Evolutionary conservation across 2,797 vertebrate species (phyloP), one percentile per base, ranked within the genome.

Genomic region (Aphelocoma californica): DNA sequence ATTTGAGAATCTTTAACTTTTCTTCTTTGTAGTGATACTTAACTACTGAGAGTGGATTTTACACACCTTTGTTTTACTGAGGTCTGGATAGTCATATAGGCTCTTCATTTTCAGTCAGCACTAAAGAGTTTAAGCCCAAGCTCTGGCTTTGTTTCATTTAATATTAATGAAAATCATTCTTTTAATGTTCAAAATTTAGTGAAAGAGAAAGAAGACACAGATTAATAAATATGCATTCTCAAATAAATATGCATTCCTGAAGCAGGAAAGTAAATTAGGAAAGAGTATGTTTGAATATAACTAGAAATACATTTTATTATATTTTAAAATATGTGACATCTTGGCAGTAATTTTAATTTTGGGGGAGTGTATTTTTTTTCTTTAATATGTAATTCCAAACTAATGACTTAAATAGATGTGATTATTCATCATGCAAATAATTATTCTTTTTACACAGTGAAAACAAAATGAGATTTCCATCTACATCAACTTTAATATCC

Each of bases 381-480:
- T 84, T 70, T 84, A 47, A 56, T 61, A 6, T 1, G 2, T 70
- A 67, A 58, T 58, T 93, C 32, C 32, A 72, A 31, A 62, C 18
- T 31, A 65, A 34, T 84, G 25, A 64, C 50, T 80, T 85, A 51
- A 61, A 64, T 78, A 51, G 47, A 60, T 71, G 23, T 9, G 45
- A 4, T 79, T 44, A 34, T 54, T 57, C 18, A 31, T 65, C 67
- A 28, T 81, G 42, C 19, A 79, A 62, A 85, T 58, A 38, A 72
- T 34, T 85, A 44, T 72, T 86, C 51, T 94, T 93, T 96, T 81
- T 77, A 53, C 51, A 70, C 96, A 99, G 99, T 93, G 90, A 97
- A 93, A 99, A 99, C 97, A 98, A 97, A 69, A 97, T 99, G 25
- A 57, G 61, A 48, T 95, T 98, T 93, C 97, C 98, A 61, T 92